Percentiles rank a stretch among this genome's conserved stretches.
Evolutionary conservation across 2,888 invertebrate genomes (phyloP).

Genomic region (Dicranocentrus wangi): DNA sequence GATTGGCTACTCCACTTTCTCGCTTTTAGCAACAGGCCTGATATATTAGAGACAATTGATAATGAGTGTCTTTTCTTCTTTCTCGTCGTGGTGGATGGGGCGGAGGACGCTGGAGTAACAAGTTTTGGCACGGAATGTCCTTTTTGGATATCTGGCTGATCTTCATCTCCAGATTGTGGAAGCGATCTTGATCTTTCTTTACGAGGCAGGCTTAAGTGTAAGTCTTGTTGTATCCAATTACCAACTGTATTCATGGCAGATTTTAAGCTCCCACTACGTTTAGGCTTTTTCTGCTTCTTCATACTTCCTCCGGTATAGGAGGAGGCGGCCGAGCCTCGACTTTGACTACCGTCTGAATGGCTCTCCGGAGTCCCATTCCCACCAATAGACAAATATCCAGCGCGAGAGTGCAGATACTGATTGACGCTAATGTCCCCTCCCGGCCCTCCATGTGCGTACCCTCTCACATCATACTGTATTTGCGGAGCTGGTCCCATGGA

Average conservation of each 20-base stretch:
- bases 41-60: slow-evolving; percentile 85
- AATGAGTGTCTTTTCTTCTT: slow-evolving; percentile 85
- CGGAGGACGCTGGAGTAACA: slow-evolving; percentile 47
- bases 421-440: slow-evolving; percentile 53
- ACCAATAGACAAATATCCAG: slow-evolving; percentile 68
- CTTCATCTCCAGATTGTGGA: slow-evolving; percentile 76
- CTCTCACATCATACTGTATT: slow-evolving; percentile 50
- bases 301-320: slow-evolving; percentile 74
- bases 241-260: slow-evolving; percentile 87
- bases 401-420: slow-evolving; percentile 67
- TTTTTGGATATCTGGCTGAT: slow-evolving; percentile 77
- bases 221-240: slow-evolving; percentile 84
- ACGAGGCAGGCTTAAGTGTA: slow-evolving; percentile 81
- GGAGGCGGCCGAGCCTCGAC: slow-evolving; percentile 50
- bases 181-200: slow-evolving; percentile 87
- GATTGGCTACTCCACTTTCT: slow-evolving; percentile 75
- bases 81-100: slow-evolving; percentile 73
- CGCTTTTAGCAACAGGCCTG: slow-evolving; percentile 89
- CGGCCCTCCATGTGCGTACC: slow-evolving; percentile 23
- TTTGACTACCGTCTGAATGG: slow-evolving; percentile 58
- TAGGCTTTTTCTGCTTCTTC: slow-evolving; percentile 81
- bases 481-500: slow-evolving; percentile 29
- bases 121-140: slow-evolving; percentile 74
- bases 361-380: slow-evolving; percentile 60
- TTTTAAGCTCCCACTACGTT: slow-evolving; percentile 82